These are phyloP conservation scores for Chlorocebus sabaeus DNA, from an alignment of 2,113 vertebrate genomes.

Conservation along the genomic window DNA sequence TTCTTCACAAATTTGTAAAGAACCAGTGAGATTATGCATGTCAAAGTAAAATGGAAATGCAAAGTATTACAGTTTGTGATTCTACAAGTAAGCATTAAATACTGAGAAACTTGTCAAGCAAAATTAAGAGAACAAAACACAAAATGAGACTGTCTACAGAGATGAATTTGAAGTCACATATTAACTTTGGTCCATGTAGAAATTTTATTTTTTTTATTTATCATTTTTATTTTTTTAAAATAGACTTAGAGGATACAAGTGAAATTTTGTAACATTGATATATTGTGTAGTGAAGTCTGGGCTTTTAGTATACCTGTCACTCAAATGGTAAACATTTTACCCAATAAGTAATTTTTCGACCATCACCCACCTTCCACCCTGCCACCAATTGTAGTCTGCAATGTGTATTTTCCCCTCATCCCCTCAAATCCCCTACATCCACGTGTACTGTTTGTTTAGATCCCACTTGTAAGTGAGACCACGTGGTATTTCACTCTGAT, in stretches of 20 bases:
- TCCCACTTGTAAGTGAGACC: neutral
- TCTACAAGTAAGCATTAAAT: neutral
- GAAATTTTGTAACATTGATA: neutral
- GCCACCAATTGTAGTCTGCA: neutral
- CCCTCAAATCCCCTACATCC: neutral
- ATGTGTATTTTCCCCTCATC: neutral
- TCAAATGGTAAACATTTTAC: neutral
- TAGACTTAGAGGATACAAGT: neutral
- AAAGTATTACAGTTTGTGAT: neutral
- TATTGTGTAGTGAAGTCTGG: neutral
- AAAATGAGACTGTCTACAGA: neutral
- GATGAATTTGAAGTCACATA: neutral
- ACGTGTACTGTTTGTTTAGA: neutral
- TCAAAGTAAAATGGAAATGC: neutral
- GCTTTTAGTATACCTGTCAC: neutral
- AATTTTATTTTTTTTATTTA: neutral
- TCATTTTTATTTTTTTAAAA: neutral
- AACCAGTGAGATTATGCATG: neutral
- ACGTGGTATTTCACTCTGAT: neutral
- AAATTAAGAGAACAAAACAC: neutral
- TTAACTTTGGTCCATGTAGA: neutral
- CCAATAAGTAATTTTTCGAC: neutral
- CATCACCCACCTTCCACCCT: neutral
- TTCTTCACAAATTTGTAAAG: neutral
- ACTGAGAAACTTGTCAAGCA: neutral